phyloP scores from a whole-genome alignment of 2,888 invertebrate species.

The Gryllus longicercus region DNA sequence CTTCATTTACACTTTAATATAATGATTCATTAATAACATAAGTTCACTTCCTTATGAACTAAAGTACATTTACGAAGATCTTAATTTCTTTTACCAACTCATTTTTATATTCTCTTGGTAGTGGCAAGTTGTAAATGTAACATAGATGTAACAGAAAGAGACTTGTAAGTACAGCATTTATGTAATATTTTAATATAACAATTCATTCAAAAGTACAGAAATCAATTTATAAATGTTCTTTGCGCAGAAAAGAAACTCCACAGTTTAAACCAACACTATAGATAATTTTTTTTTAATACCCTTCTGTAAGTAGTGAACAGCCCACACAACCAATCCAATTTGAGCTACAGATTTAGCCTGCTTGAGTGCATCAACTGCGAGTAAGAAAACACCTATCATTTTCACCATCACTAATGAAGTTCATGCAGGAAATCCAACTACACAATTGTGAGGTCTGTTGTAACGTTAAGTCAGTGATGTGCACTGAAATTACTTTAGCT shows the following conservation, averaged over 20 bases:
- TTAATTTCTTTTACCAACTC: no score
- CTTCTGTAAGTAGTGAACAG: not conserved
- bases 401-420: constrained; percentile 7
- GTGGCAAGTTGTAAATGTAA: no score
- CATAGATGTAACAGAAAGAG: not conserved
- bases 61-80: no score
- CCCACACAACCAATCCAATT: not conserved
- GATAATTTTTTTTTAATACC: not conserved
- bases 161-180: constrained; percentile 9
- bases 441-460: constrained; percentile 17
- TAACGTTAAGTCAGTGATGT: constrained; percentile 17
- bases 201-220: not conserved
- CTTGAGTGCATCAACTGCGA: not conserved
- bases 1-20: no score
- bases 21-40: no score
- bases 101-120: no score
- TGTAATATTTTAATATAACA: not conserved
- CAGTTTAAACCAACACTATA: no score
- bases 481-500: not conserved
- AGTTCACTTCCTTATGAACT: no score
- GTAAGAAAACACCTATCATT: not conserved
- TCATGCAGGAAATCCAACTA: constrained; percentile 8
- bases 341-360: not conserved
- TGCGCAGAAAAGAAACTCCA: not conserved
- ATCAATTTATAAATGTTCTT: not conserved